Conservation (phyloP, 2,888 invertebrate species). For the Dyspetes luteomarginatus region DNA sequence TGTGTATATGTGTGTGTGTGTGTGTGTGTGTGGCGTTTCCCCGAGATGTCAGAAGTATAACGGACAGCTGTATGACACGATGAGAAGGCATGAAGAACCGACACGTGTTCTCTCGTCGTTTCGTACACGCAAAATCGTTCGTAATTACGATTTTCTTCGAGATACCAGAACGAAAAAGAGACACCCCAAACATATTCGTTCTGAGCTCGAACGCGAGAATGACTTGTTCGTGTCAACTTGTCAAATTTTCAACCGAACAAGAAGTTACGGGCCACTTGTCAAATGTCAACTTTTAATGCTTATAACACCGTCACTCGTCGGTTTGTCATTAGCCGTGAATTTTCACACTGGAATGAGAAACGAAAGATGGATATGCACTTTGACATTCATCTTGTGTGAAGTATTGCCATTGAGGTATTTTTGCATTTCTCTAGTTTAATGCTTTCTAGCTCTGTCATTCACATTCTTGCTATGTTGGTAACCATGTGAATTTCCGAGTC, state of each 20-base stretch:
- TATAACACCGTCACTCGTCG: slow-evolving; percentile 36
- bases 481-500: slow-evolving; percentile 32
- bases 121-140: slow-evolving; percentile 18
- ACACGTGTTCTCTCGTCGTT: not conserved
- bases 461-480: not conserved
- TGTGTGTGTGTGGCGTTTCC: slow-evolving; percentile 2
- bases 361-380: slow-evolving; percentile 6
- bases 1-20: no score
- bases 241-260: slow-evolving; percentile 23
- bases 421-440: not conserved
- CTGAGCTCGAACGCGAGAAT: slow-evolving; percentile 1
- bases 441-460: not conserved
- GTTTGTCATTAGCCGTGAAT: not conserved
- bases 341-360: not conserved
- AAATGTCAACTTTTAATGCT: slow-evolving; percentile 5
- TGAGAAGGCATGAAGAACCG: not conserved
- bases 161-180: not conserved
- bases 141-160: slow-evolving; percentile 29
- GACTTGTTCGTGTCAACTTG: slow-evolving; percentile 44
- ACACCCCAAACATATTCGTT: not conserved
- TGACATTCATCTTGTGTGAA: not conserved
- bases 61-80: not conserved
- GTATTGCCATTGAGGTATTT: not conserved
- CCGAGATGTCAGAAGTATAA: slow-evolving; percentile 9
- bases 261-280: slow-evolving; percentile 31